A percentile compares a stretch with the other conserved stretches of the same genome.
Conservation (phyloP, 2,113 vertebrate species). For the Nothocercus julius region DNA sequence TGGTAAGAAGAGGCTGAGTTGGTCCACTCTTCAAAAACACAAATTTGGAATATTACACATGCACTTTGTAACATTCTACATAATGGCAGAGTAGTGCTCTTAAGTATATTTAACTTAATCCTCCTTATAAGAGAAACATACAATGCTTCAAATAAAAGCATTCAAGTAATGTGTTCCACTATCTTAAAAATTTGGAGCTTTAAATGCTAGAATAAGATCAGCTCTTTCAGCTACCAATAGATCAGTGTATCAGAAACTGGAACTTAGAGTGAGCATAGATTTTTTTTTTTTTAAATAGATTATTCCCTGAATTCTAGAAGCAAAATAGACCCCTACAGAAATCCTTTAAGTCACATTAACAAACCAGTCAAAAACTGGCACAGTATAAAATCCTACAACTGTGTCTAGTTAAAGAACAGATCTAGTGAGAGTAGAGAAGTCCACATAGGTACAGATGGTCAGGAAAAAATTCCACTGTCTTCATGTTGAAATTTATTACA, state of each 20-base stretch:
- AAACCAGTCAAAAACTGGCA: background rate
- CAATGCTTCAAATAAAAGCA: background rate
- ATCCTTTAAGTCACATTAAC: background rate
- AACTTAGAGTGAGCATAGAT: background rate
- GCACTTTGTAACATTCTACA: background rate
- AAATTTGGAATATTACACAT: no score
- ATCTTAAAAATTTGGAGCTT: background rate
- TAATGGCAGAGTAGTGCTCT: background rate
- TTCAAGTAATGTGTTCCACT: background rate
- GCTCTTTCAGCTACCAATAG: background rate
- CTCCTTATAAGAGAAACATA: background rate
- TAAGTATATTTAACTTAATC: background rate
- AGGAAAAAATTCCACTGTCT: background rate
- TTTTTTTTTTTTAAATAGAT: constrained; percentile 31
- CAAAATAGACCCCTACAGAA: background rate
- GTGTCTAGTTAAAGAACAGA: background rate
- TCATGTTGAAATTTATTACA: background rate
- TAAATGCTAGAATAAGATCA: background rate
- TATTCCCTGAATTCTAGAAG: constrained; percentile 14
- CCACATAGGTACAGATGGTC: background rate
- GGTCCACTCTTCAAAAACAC: background rate
- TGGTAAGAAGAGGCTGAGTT: background rate
- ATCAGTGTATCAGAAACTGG: background rate
- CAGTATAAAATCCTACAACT: background rate
- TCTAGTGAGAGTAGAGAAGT: background rate